Percentiles rank a stretch among this genome's conserved stretches.
These are phyloP conservation scores for Istiophorus platypterus DNA, from an alignment of 2,113 vertebrate species.

Conservation along the genomic window DNA sequence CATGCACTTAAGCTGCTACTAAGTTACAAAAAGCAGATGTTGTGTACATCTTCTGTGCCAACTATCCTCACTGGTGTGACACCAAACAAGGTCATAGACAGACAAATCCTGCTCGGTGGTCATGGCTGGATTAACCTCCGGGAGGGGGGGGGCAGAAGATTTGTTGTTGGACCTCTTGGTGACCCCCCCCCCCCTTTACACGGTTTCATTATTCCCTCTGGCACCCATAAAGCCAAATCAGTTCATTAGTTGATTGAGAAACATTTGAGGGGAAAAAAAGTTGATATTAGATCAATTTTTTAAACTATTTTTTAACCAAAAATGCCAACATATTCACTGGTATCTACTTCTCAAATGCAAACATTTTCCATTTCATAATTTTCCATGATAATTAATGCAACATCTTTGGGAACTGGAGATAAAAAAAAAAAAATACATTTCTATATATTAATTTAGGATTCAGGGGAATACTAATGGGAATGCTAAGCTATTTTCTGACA, in stretches of 20 bases:
- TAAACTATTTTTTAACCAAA: not conserved
- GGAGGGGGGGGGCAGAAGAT: not conserved
- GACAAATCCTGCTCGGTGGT: not conserved
- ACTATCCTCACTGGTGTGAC: not conserved
- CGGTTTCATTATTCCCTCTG: not conserved
- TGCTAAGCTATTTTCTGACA: not conserved
- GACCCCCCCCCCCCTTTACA: not conserved
- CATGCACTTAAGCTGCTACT: not conserved
- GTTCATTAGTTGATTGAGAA: not conserved
- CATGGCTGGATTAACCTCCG: not conserved
- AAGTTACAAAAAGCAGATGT: conserved; percentile 5
- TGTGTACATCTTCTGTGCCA: not conserved
- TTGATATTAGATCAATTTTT: not conserved
- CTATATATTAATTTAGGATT: not conserved
- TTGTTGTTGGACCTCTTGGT: not conserved
- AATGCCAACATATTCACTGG: not conserved
- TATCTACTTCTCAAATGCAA: not conserved
- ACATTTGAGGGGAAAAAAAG: not conserved
- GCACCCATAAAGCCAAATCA: not conserved
- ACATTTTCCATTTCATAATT: not conserved
- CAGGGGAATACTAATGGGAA: not conserved
- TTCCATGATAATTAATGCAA: not conserved
- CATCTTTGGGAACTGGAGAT: not conserved
- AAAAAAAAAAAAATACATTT: not conserved
- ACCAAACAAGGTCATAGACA: not conserved